Percentiles rank a stretch among this genome's conserved stretches.
Evolutionary conservation across 1,140 invertebrate genomes (phyloP).

Genomic region (Leptinotarsa texana): DNA sequence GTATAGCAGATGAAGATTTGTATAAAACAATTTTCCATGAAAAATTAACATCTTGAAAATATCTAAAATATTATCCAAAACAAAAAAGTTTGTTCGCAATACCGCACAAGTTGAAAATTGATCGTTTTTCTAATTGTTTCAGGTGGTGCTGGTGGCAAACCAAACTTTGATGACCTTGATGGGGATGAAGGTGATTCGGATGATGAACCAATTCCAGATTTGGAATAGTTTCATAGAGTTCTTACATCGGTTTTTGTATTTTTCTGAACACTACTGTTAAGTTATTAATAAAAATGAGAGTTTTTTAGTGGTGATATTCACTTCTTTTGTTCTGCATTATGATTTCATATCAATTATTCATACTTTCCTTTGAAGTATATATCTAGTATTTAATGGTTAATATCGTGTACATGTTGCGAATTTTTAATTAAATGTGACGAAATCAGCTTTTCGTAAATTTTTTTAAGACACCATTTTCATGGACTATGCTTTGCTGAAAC

Average conservation of each 20-base stretch:
- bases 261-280: slow-evolving; percentile 17
- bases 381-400: slow-evolving; percentile 3
- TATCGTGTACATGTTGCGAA: neutral
- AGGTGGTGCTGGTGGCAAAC: slow-evolving; percentile 48
- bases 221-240: slow-evolving; percentile 46
- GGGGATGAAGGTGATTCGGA: slow-evolving; percentile 53
- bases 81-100: too few relatives aligned
- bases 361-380: neutral
- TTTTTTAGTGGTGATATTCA: slow-evolving; percentile 17
- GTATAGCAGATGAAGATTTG: too few relatives aligned
- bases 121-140: neutral
- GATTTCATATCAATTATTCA: neutral
- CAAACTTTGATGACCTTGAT: slow-evolving; percentile 53
- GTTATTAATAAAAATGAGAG: slow-evolving; percentile 21
- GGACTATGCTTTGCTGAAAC: too few relatives aligned
- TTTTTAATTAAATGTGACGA: slow-evolving; percentile 7
- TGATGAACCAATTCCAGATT: slow-evolving; percentile 53
- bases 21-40: too few relatives aligned
- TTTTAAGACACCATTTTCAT: too few relatives aligned
- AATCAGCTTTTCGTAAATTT: too few relatives aligned
- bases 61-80: too few relatives aligned
- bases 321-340: neutral
- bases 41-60: too few relatives aligned
- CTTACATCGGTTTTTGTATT: slow-evolving; percentile 11
- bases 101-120: too few relatives aligned